Evolutionary conservation across 2,888 invertebrate genomes (phyloP), one percentile per base, ranked within the genome.

Genomic region (Pinctada fucata): DNA sequence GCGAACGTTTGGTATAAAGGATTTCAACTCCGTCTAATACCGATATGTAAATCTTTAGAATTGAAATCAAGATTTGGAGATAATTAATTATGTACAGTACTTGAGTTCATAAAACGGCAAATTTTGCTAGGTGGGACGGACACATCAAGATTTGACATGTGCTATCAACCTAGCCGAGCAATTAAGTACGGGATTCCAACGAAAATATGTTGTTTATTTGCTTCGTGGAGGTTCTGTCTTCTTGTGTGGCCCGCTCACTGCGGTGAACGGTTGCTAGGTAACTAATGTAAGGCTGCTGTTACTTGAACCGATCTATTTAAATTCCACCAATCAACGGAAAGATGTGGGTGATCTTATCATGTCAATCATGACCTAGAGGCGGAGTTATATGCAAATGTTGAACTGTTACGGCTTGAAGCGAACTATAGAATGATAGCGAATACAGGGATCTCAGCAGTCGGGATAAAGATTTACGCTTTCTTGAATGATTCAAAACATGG

Each of bases 251-350:
- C 92, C 86, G 81, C 88, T 84, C 75, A 89, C 90, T 86, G 89
- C 87, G 90, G 91, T 88, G 91, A 91, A 90, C 90, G 86, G 91
- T 91, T 91, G 91, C 91, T 87, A 86, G 84, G 92, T 90, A 91
- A 91, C 91, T 89, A 90, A 92, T 91, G 89, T 89, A 83, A 85
- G 89, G 87, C 87, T 85, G 87, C 85, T 88, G 88, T 88, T 88
- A 87, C 87, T 85, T 87, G 88, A 88, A 86, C 86, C 85, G 85
- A 86, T 88, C 88, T 84, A 86, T 88, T 81, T 84, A 83, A 84
- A 82, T 86, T 82, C 82, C 86, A 85, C 91, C 91, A 91, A 91
- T 91, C 86, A 86, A 83, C 83, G 83, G 75, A 80, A 85, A 81
- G 88, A 86, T 86, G 84, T 83, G 86, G 82, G 83, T 79, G 84